Percentiles rank a stretch among this genome's conserved stretches.
These are phyloP conservation scores for Cydia splendana DNA, from an alignment of 1,140 invertebrate species.

Conservation along the genomic window DNA sequence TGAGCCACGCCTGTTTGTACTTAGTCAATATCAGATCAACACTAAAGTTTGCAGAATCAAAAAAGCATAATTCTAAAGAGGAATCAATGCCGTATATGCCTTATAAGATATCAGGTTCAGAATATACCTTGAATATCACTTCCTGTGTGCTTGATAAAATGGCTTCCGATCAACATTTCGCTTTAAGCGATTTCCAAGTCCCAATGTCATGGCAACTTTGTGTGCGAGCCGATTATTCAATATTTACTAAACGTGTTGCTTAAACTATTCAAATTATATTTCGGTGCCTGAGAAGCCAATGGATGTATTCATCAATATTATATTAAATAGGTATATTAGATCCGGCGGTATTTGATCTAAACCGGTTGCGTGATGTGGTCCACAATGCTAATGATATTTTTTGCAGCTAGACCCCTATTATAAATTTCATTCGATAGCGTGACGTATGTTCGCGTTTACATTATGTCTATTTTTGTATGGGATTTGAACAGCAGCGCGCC, in stretches of 20 bases:
- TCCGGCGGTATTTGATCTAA: neutral
- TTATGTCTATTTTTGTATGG: too few species aligned
- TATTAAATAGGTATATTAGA: neutral
- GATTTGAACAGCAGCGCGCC: too few species aligned
- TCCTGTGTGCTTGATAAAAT: neutral
- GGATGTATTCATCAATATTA: neutral
- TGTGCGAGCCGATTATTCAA: neutral
- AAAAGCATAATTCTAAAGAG: neutral
- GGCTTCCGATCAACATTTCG: neutral
- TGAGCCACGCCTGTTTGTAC: too few species aligned
- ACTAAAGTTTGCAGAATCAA: neutral
- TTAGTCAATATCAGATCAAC: neutral
- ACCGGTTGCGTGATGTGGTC: neutral
- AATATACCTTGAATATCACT: neutral
- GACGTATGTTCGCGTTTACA: too few species aligned
- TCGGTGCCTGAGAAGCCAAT: neutral
- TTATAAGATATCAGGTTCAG: neutral
- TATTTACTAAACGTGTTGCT: constrained; percentile 15
- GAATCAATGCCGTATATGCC: neutral
- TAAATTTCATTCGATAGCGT: too few species aligned
- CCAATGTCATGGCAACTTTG: neutral
- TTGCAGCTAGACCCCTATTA: neutral
- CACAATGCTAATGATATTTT: neutral
- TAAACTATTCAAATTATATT: constrained; percentile 1
- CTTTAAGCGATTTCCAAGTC: neutral